phyloP scores from a whole-genome alignment of 2,797 vertebrate species.

The Centroberyx gerrardi region DNA sequence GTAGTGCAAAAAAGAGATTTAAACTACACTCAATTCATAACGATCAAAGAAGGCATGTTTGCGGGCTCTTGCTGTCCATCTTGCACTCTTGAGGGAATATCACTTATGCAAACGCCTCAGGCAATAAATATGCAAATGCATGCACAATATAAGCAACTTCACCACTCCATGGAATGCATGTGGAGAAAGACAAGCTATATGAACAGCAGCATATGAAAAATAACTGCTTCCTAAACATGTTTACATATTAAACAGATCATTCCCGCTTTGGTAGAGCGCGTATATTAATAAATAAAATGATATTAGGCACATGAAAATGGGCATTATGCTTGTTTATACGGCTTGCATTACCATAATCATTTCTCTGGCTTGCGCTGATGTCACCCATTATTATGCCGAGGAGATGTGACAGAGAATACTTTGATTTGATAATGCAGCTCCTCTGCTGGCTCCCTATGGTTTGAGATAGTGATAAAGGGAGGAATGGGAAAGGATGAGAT shows the following conservation, averaged over 20 bases:
- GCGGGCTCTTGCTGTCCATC: conserved; percentile 33
- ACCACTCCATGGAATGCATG: conserved; percentile 25
- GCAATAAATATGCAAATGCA: conserved; percentile 73
- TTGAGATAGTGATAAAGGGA: conserved; percentile 43
- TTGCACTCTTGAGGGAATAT: conserved; percentile 60
- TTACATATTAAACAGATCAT: conserved; percentile 46
- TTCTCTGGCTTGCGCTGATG: conserved; percentile 52
- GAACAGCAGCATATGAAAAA: conserved; percentile 51
- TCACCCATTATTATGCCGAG: conserved; percentile 47
- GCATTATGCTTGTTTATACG: conserved; percentile 62
- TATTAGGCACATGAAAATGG: conserved; percentile 60
- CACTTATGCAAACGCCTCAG: conserved; percentile 46
- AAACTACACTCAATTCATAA: conserved; percentile 22
- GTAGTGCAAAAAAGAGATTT: conserved; percentile 1
- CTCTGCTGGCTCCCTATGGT: conserved; percentile 44
- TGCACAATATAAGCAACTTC: conserved; percentile 46
- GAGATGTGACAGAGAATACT: conserved; percentile 55
- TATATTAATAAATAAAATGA: conserved; percentile 66
- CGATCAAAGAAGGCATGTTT: conserved; percentile 20
- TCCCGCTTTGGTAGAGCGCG: conserved; percentile 26
- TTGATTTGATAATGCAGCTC: conserved; percentile 47
- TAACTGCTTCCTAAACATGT: conserved; percentile 50
- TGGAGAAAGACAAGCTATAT: conserved; percentile 32
- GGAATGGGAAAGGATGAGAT: conserved; percentile 38
- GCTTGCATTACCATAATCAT: conserved; percentile 56